Percentiles rank a stretch among this genome's conserved stretches.
Conservation (phyloP, 2,113 vertebrate species). For the Sapajus apella region DNA sequence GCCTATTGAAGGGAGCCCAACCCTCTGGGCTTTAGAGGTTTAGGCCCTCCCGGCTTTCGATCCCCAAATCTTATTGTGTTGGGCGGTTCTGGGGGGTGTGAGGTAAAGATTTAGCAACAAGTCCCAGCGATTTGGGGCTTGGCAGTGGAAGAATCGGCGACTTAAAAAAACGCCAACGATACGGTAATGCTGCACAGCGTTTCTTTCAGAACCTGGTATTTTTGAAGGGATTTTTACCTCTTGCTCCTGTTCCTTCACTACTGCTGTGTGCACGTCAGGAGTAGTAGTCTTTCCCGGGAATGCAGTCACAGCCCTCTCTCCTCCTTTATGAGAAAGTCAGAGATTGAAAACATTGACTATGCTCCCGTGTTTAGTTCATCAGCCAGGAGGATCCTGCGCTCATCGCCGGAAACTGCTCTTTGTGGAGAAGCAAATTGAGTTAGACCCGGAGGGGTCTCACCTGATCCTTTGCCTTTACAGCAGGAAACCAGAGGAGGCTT, state of each 20-base stretch:
- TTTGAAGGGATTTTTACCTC: constrained; percentile 51
- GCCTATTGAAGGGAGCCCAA: constrained; percentile 58
- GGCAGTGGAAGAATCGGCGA: constrained; percentile 18
- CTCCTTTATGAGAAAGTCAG: constrained; percentile 54
- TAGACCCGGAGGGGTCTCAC: constrained; percentile 59
- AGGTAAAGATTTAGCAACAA: constrained; percentile 72
- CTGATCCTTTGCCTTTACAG: constrained; percentile 45
- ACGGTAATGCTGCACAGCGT: constrained; percentile 28
- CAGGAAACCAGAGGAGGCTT: constrained; percentile 18
- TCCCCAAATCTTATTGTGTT: background rate
- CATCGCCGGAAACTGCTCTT: constrained; percentile 53
- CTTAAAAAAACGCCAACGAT: constrained; percentile 57
- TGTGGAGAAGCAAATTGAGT: constrained; percentile 60
- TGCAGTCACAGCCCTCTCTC: constrained; percentile 41
- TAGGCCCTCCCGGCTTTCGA: background rate
- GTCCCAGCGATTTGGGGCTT: constrained; percentile 44
- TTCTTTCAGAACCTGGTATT: constrained; percentile 39
- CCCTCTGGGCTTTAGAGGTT: constrained; percentile 13
- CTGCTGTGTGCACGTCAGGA: constrained; percentile 49
- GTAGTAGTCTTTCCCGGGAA: constrained; percentile 46
- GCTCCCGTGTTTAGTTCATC: constrained; percentile 31
- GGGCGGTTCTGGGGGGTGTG: constrained; percentile 17
- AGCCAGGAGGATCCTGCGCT: constrained; percentile 36
- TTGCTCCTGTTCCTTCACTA: constrained; percentile 9
- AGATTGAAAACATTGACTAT: constrained; percentile 29